Evolutionary conservation across 37 sponge, comb jelly and placozoan genomes (phyloP).

Genomic region (Eunapius fragilis): DNA sequence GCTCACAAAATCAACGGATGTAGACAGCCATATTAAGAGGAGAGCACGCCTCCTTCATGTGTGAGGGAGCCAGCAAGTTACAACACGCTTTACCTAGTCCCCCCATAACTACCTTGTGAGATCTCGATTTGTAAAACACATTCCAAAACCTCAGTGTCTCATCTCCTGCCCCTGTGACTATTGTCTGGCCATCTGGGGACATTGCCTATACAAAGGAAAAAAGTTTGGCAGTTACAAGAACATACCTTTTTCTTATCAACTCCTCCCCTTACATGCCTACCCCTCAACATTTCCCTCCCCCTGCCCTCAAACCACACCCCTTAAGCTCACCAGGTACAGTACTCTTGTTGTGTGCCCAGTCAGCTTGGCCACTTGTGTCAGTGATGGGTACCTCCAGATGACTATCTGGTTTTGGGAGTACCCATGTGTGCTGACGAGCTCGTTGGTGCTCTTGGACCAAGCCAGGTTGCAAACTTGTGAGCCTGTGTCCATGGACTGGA

Average conservation of each 20-base stretch:
- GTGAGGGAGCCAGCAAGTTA: not conserved
- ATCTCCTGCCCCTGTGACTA: conserved; percentile 96
- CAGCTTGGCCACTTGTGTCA: conserved; percentile 81
- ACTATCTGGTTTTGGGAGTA: conserved; percentile 96
- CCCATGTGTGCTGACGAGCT: conserved; percentile 95
- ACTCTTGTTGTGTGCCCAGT: conserved; percentile 93
- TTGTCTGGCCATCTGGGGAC: conserved; percentile 93
- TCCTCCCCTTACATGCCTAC: not conserved
- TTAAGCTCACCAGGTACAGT: conserved; percentile 75
- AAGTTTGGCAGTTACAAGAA: not conserved
- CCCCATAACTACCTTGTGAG: conserved; percentile 52
- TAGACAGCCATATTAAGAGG: conserved; percentile 63
- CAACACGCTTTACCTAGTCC: not conserved
- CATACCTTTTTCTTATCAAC: not conserved
- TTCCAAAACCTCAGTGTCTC: conserved; percentile 97
- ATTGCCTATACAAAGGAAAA: conserved; percentile 60
- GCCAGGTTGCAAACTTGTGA: conserved; percentile 96
- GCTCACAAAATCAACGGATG: conserved; percentile 27
- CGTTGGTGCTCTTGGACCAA: conserved; percentile 88
- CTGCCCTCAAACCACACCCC: not conserved
- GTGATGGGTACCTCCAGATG: conserved; percentile 88
- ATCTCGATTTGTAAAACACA: conserved; percentile 86
- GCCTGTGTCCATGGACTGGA: conserved; percentile 83
- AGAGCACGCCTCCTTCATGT: conserved; percentile 46
- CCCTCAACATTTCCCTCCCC: not conserved